A percentile compares a stretch with the other conserved stretches of the same genome.
Conservation (phyloP, 2,797 vertebrate species). For the Alca torda region DNA sequence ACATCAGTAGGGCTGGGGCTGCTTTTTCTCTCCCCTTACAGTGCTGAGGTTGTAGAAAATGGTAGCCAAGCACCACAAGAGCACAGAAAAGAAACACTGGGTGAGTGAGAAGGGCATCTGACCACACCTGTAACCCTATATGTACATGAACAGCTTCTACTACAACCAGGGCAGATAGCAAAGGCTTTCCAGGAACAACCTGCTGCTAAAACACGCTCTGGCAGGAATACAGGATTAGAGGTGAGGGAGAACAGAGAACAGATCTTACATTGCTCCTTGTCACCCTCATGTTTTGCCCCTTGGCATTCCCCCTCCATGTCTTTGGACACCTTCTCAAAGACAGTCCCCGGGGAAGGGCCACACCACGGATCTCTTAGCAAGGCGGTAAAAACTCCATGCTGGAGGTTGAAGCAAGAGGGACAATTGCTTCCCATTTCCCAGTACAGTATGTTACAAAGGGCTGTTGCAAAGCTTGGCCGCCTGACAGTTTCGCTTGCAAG, state of each 20-base stretch:
- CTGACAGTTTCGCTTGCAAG: conserved; percentile 50
- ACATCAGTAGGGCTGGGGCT: neutral
- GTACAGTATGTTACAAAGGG: conserved; percentile 44
- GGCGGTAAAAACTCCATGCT: neutral
- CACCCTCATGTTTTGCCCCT: neutral
- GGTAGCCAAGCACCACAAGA: neutral
- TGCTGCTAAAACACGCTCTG: neutral
- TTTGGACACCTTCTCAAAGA: conserved; percentile 2
- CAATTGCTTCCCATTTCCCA: conserved; percentile 31
- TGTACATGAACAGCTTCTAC: neutral
- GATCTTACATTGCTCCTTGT: neutral
- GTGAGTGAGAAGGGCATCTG: neutral
- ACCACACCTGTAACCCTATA: conserved; percentile 28
- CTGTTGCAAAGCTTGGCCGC: conserved; percentile 1
- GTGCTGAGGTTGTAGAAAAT: neutral
- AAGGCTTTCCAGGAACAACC: conserved; percentile 60
- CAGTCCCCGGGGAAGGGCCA: neutral
- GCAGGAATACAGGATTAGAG: neutral
- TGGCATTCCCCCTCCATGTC: neutral
- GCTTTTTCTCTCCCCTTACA: neutral
- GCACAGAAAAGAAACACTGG: neutral
- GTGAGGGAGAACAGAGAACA: conserved; percentile 43
- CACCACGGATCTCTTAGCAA: neutral
- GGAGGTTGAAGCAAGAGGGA: neutral
- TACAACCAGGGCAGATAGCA: conserved; percentile 15